phyloP scores from a whole-genome alignment of 2,797 vertebrate species.

The Harpagifer antarcticus region DNA sequence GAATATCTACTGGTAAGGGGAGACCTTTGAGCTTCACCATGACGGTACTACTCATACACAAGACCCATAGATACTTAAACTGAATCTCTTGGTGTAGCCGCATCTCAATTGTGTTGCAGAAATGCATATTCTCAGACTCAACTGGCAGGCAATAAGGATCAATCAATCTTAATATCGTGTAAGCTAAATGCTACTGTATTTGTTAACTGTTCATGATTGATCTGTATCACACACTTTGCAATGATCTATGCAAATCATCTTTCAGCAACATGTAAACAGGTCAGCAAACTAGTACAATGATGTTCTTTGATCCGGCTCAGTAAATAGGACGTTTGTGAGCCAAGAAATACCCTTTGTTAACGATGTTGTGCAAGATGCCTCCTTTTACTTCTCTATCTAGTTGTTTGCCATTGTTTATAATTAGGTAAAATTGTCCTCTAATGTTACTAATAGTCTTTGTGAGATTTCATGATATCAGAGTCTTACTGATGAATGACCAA shows the following conservation, averaged over 20 bases:
- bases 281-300: background rate
- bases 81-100: background rate
- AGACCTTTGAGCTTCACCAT: background rate
- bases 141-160: background rate
- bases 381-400: background rate
- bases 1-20: background rate
- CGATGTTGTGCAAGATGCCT: background rate
- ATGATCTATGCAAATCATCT: background rate
- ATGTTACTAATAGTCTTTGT: background rate
- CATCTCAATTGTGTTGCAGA: background rate
- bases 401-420: background rate
- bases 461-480: too few species aligned
- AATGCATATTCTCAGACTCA: background rate
- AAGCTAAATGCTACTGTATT: background rate
- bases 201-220: background rate
- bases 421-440: background rate
- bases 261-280: background rate
- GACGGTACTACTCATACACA: background rate
- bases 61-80: background rate
- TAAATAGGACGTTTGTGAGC: too few species aligned
- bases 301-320: background rate
- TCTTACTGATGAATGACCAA: too few species aligned
- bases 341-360: background rate
- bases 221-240: background rate
- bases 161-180: background rate